Conservation (phyloP, 1,140 invertebrate genomes). For the Drosophila aff. region DNA sequence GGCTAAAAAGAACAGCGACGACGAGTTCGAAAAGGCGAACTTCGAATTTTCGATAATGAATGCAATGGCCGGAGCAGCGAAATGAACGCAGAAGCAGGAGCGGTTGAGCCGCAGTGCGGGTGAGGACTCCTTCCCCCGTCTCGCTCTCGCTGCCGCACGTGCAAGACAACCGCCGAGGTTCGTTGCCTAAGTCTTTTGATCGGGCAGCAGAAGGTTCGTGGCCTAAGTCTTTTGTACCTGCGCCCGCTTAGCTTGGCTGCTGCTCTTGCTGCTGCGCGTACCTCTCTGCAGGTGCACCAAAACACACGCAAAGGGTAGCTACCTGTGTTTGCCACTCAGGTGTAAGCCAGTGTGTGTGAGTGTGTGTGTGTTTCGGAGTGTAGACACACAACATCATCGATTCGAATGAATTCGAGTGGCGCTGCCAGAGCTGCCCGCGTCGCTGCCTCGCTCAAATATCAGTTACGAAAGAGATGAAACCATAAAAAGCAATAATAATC, state of each 20-base stretch:
- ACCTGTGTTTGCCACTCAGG: constrained; percentile 43
- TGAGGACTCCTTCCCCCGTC: not conserved
- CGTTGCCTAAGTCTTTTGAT: constrained; percentile 68
- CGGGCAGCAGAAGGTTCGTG: constrained; percentile 15
- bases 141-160: constrained; percentile 28
- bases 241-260: constrained; percentile 8
- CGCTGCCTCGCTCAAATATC: constrained; percentile 61
- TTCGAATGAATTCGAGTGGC: constrained; percentile 73
- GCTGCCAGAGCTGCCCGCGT: constrained; percentile 13
- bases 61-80: constrained; percentile 55
- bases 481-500: constrained; percentile 84
- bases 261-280: constrained; percentile 21
- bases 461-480: constrained; percentile 84
- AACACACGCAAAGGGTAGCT: constrained; percentile 45
- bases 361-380: constrained; percentile 62
- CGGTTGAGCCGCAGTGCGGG: constrained; percentile 47
- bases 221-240: constrained; percentile 70
- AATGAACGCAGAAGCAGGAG: constrained; percentile 66
- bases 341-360: constrained; percentile 24
- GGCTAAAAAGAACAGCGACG: constrained; percentile 40
- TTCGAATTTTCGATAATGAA: constrained; percentile 77
- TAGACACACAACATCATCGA: constrained; percentile 79
- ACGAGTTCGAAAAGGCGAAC: constrained; percentile 36
- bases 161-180: constrained; percentile 39
- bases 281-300: constrained; percentile 75